Evolutionary conservation across 2,797 vertebrate genomes (phyloP).

Genomic region (Potorous gilbertii): DNA sequence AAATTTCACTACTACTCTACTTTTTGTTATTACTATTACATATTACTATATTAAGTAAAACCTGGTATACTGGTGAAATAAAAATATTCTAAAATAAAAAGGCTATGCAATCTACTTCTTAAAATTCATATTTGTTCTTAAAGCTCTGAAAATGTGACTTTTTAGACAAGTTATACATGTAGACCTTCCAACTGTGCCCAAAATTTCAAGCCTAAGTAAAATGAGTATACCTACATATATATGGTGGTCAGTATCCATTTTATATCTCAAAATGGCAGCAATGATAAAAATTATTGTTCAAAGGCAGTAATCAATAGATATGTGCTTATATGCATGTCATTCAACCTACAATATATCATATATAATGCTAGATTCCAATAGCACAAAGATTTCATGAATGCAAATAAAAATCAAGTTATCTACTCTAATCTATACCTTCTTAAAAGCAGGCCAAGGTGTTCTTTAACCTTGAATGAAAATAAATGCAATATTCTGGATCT

Average conservation of each 20-base stretch:
- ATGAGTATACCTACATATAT: conserved; percentile 30
- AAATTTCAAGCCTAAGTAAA: conserved; percentile 39
- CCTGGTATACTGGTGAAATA: not conserved
- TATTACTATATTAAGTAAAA: too few relatives aligned
- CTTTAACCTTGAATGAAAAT: not conserved
- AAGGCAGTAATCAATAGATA: conserved; percentile 14
- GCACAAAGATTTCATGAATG: not conserved
- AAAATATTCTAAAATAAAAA: not conserved
- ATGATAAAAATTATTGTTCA: conserved; percentile 18
- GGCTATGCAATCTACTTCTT: not conserved
- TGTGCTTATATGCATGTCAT: not conserved
- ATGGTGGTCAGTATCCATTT: conserved; percentile 25
- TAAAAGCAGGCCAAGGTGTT: not conserved
- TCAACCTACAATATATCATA: conserved; percentile 16
- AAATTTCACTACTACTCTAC: conserved; percentile 42
- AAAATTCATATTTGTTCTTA: not conserved
- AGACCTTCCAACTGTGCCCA: not conserved
- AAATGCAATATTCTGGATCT: not conserved
- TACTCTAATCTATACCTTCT: not conserved
- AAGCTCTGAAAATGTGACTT: not conserved
- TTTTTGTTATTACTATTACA: too few relatives aligned
- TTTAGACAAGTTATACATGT: not conserved
- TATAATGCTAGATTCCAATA: not conserved
- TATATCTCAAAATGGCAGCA: conserved; percentile 39
- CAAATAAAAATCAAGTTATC: not conserved